Evolutionary conservation across 2,888 invertebrate species (phyloP).

Genomic region (Hirtodrosophila duncani): DNA sequence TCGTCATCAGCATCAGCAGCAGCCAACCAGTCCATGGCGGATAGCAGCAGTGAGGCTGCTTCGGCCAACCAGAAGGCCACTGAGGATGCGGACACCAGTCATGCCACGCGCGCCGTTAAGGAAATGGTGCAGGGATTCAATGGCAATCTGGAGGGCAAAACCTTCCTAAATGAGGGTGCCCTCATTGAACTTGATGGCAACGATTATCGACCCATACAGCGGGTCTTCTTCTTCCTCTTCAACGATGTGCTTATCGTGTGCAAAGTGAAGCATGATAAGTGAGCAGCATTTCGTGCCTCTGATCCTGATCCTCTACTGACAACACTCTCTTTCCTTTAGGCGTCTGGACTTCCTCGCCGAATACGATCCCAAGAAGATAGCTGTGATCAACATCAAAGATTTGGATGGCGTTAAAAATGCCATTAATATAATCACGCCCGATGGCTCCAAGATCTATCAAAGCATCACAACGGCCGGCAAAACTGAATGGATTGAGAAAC

Average conservation of each 20-base stretch:
- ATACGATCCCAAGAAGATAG: slow-evolving; percentile 85
- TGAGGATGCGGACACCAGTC: slow-evolving; percentile 81
- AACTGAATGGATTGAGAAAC: slow-evolving; percentile 96
- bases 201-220: slow-evolving; percentile 90
- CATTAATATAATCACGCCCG: slow-evolving; percentile 95
- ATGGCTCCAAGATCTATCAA: slow-evolving; percentile 94
- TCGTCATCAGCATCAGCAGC: slow-evolving; percentile 63
- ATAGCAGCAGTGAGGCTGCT: slow-evolving; percentile 29
- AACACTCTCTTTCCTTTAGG: slow-evolving; percentile 45
- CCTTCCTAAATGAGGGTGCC: slow-evolving; percentile 94
- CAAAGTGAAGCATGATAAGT: slow-evolving; percentile 81
- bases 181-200: slow-evolving; percentile 92
- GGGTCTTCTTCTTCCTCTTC: slow-evolving; percentile 94
- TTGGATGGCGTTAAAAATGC: slow-evolving; percentile 93
- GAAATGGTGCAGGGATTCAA: slow-evolving; percentile 86
- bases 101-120: slow-evolving; percentile 81
- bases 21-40: slow-evolving; percentile 32
- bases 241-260: slow-evolving; percentile 95
- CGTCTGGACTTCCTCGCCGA: slow-evolving; percentile 76
- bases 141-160: slow-evolving; percentile 77
- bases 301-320: not conserved
- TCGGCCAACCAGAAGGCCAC: slow-evolving; percentile 78
- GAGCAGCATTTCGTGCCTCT: not conserved
- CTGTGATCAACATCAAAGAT: slow-evolving; percentile 95
- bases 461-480: slow-evolving; percentile 87